Percentiles rank a stretch among this genome's conserved stretches.
These are phyloP conservation scores for Ridgeia piscesae DNA, from an alignment of 1,140 invertebrate genomes.

Conservation along the genomic window DNA sequence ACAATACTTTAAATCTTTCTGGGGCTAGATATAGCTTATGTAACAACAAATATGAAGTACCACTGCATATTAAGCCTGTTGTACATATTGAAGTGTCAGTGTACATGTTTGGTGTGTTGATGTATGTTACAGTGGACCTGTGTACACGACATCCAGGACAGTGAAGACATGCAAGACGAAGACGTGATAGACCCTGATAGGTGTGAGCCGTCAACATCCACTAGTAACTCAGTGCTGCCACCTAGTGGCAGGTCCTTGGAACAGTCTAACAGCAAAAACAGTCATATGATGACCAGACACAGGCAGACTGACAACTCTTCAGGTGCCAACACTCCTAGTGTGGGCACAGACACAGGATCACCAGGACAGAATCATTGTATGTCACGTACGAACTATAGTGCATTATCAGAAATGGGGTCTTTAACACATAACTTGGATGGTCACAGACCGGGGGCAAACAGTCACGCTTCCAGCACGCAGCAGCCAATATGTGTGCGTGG, in stretches of 20 bases:
- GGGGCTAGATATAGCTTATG: not conserved
- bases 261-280: constrained; percentile 32
- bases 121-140: constrained; percentile 75
- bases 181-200: not conserved
- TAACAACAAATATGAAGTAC: not conserved
- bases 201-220: not conserved
- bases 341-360: not conserved
- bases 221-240: not conserved
- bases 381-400: not conserved
- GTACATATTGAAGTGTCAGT: not conserved
- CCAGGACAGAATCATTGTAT: not conserved
- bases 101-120: not conserved
- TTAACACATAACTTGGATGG: not conserved
- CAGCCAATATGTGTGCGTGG: constrained; percentile 62
- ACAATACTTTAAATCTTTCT: not conserved
- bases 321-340: not conserved
- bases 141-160: constrained; percentile 82
- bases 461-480: not conserved
- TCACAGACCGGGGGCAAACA: not conserved
- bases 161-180: not conserved
- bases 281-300: not conserved
- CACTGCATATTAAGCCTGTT: not conserved
- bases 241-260: not conserved
- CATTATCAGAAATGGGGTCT: not conserved
- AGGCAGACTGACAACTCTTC: not conserved